Base-by-base conservation (phyloP, 2,888 invertebrate genomes). In the Agrochola macilenta region DNA sequence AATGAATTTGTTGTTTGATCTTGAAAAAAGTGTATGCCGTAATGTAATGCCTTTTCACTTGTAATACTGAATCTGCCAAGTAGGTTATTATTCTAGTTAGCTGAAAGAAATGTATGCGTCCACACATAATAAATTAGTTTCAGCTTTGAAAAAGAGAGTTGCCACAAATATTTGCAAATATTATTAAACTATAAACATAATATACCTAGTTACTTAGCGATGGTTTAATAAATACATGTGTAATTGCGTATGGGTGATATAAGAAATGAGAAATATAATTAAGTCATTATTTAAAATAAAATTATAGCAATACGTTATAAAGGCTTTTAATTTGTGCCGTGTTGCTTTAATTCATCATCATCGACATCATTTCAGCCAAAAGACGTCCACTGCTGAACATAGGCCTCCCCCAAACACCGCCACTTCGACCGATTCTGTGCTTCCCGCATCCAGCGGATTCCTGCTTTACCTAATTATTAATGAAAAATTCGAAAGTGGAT, bases 61-160 rank as follows among this genome's bases (percentile, higher is more conserved):
- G 76, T 78, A 74, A 61, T 74, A 82, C 69, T 88, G 86, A 89
- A 85, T 81, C 83, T 90, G 93, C 93, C 93, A 93, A 93, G 86
- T 93, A 88, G 92, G 93, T 93, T 93, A 93, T 92, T 92, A 91
- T 90, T 88, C 81, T 86, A 88, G 88, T 89, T 84, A 84, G 82
- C 82, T 84, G 83, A 89, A 89, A 88, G 79, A 89, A 89, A 92
- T 92, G 90, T 90, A 92, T 91, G 89, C 54, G 85, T 91, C 86
- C 86, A 80, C 85, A 81, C 75, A 80, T 84, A 76, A 84, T 90
- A 87, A 89, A 90, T 87, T 84, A 80, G 68, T 83, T 84, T 76
- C 74, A 78, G 66, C 73, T 77, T 69, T 75, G 52, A 72, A 78
- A 78, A 78, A 78, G 52, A 68, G 72, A 68, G 12, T 61, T 69